Percentiles rank a stretch among this genome's conserved stretches.
These are phyloP conservation scores for Sander vitreus DNA, from an alignment of 2,113 vertebrate species.

Conservation along the genomic window DNA sequence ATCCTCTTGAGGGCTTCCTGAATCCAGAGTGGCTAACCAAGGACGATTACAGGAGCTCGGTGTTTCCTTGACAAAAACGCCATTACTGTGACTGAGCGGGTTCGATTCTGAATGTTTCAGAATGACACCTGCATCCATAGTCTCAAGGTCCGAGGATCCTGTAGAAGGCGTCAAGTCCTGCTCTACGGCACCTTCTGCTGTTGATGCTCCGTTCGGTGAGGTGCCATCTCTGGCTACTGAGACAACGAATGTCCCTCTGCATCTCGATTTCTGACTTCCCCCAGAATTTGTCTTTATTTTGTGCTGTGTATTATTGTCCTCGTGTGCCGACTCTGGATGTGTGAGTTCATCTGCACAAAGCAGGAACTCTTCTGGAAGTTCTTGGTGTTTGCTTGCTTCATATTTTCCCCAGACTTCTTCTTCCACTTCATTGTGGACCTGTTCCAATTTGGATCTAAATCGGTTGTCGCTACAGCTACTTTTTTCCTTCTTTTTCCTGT, in stretches of 20 bases:
- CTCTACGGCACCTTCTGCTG: background rate
- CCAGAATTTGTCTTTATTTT: background rate
- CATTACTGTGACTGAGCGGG: background rate
- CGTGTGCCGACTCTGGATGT: background rate
- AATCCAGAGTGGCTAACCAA: constrained; percentile 12
- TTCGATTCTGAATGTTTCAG: background rate
- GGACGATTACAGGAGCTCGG: constrained; percentile 40
- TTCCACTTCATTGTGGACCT: background rate
- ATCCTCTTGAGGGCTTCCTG: background rate
- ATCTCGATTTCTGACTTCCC: constrained; percentile 26
- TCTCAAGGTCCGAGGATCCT: background rate
- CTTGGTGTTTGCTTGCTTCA: background rate
- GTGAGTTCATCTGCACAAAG: background rate
- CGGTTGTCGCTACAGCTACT: too few relatives aligned
- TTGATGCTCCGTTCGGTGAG: background rate
- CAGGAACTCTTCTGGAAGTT: background rate
- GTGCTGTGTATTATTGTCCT: background rate
- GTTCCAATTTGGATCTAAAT: background rate
- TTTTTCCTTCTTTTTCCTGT: constrained; percentile 11
- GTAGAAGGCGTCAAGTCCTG: background rate
- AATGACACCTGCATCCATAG: background rate
- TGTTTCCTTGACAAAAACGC: background rate
- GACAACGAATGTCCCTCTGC: constrained; percentile 70
- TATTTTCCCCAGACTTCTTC: background rate
- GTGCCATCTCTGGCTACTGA: background rate